Conservation (phyloP, 2,113 vertebrate genomes). For the Talpa occidentalis region DNA sequence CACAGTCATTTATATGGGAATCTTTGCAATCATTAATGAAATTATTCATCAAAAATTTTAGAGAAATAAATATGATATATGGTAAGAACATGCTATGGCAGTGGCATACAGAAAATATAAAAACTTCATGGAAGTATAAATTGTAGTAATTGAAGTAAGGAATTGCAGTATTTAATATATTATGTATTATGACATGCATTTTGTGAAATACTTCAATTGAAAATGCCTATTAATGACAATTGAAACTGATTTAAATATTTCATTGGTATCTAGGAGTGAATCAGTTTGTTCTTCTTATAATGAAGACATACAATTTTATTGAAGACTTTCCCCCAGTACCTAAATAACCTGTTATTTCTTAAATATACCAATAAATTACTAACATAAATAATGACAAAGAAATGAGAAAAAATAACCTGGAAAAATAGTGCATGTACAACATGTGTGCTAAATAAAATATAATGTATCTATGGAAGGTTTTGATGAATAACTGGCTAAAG, state of each 20-base stretch:
- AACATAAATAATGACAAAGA: conserved; percentile 64
- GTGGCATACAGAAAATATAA: background rate
- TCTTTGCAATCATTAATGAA: background rate
- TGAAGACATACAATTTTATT: background rate
- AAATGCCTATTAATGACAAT: conserved; percentile 26
- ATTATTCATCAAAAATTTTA: conserved; percentile 3
- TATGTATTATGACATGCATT: background rate
- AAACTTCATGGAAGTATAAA: background rate
- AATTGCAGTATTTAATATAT: background rate
- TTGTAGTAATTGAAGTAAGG: background rate
- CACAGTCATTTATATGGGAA: background rate
- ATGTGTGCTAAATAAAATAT: background rate
- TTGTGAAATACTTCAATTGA: conserved; percentile 37
- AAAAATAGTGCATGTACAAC: conserved; percentile 50
- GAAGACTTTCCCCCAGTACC: background rate
- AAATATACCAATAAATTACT: conserved; percentile 68
- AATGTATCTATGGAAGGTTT: conserved; percentile 43
- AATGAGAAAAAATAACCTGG: conserved; percentile 47
- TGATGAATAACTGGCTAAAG: conserved; percentile 40
- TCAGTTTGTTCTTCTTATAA: conserved; percentile 19
- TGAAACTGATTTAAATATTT: conserved; percentile 44
- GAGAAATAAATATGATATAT: background rate
- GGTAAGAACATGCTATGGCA: background rate
- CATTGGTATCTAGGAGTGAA: background rate
- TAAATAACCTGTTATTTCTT: conserved; percentile 36